Base-by-base conservation (phyloP, 2,113 vertebrate species). In the Oplegnathus fasciatus region DNA sequence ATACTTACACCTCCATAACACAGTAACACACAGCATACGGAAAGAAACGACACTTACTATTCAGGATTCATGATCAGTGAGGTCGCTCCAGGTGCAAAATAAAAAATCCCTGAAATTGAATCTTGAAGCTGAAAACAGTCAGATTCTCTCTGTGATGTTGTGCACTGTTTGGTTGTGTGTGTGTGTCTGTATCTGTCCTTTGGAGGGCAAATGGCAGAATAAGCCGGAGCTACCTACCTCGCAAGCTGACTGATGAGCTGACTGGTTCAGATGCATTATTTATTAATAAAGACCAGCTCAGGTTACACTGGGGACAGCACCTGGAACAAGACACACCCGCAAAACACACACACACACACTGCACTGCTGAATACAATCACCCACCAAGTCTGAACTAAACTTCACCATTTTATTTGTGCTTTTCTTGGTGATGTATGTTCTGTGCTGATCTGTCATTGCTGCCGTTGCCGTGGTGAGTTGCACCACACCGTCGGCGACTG, bases 241-340 rank as follows among this genome's bases (percentile, higher is more conserved):
- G 8, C 1, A 20, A 77, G 81, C 83, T 71, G 76, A 84, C 69
- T 24, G 87, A 82, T 67, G 87, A 88, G 87, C 87, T 75, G 86
- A 80, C 84, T 68, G 89, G 15, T 85, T 89, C 83, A 61, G 61
- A 46, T 66, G 57, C 84, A 90, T 93, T 70, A 91, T 91, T 93
- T 90, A 93, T 93, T 91, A 83, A 91, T 88, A 69, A 81, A 60
- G 88, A 67, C 4, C 52, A 30, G 88, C 74, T 93, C 90, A 24
- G 78, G 79, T 93, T 93, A 79, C 91, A 76, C 42, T 4, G 71
- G 86, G 84, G 84, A 88, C 88, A 91, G 91, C 88, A 91, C 86
- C 90, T 86, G 90, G 79, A 85, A 58, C 65, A 4, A 76, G 37
- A 85, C 74, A 52, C 74, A 17, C 65, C 3, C 34, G 6, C 50